These are phyloP conservation scores for Cladorhizidae sp. DNA, from an alignment of 37 sponge, comb jelly and placozoan genomes.

Conservation along the genomic window DNA sequence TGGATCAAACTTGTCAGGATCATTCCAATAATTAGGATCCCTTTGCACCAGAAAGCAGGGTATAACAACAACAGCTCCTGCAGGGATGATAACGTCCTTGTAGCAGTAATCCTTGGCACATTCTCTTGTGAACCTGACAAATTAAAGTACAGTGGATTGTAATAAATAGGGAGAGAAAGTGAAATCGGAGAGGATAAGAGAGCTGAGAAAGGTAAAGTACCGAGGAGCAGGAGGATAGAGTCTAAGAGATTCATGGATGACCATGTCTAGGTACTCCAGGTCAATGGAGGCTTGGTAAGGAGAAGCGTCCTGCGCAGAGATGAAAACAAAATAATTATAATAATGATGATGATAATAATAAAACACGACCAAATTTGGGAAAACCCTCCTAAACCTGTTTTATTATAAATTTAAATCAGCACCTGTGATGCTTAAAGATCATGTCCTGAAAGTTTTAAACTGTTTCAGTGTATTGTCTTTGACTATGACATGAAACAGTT, in stretches of 20 bases:
- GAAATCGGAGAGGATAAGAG: too few species aligned
- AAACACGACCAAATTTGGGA: too few species aligned
- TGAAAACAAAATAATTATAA: too few species aligned
- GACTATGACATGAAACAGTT: too few species aligned
- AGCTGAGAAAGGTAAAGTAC: too few species aligned
- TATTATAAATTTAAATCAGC: too few species aligned
- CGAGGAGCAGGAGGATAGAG: constrained; percentile 65
- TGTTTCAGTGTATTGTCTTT: too few species aligned
- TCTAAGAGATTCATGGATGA: constrained; percentile 69
- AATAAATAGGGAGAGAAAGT: too few species aligned
- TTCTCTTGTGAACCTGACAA: not conserved
- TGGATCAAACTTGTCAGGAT: constrained; percentile 83
- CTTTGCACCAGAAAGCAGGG: constrained; percentile 61
- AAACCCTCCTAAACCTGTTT: too few species aligned
- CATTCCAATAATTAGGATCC: constrained; percentile 72
- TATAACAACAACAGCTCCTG: constrained; percentile 19
- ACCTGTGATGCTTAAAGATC: too few species aligned
- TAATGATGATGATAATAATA: too few species aligned
- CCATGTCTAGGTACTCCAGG: constrained; percentile 70
- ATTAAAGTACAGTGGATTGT: not conserved
- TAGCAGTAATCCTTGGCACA: constrained; percentile 11
- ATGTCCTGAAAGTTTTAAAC: too few species aligned
- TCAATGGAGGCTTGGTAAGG: constrained; percentile 68
- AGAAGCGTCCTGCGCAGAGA: constrained; percentile 29
- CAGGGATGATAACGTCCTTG: constrained; percentile 40